Evolutionary conservation across 2,113 vertebrate species (phyloP), one percentile per base, ranked within the genome.

Genomic region (Phoxinus phoxinus): DNA sequence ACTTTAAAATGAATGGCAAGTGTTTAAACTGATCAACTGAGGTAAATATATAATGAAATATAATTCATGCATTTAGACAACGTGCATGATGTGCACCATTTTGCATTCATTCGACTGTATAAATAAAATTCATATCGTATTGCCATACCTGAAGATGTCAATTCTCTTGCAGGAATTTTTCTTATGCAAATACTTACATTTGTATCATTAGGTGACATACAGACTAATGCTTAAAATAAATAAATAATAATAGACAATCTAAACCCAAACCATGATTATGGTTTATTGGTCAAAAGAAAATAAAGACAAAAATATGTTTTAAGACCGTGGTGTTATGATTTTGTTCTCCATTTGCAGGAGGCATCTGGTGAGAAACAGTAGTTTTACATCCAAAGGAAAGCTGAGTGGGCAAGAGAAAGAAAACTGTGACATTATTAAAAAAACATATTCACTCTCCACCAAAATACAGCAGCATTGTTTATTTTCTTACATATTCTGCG

Each of bases 201-300:
- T 10, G 53, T 21, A 21, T 17, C 25, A 53, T 51, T 23, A 12
- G 17, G 75, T 78, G 4, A 51, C 27, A 56, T 56, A 8, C 7
- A 56, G 53, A 56, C 21, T 56, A 8, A 8, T 51, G 4, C 13
- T 51, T 17, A 25, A 21, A 25, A 48, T 0, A 37, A 37, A 19
- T 51, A 11, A 35, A n/a, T n/a, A 30, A 65, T 3, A 48, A 46
- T 4, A n/a, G 58, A 30, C 56, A 37, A 1, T n/a, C 44, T 23
- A 30, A 69, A 25, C 44, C n/a, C 44, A 53, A n/a, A 19, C 84
- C 27, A 83, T 51, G 79, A 90, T 84, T 83, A 85, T 84, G 87
- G 76, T 91, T 90, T 90, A 91, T 90, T 91, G 78, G 81, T 88
- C 87, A 87, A 85, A 87, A 88, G 63, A 86, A 87, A 85, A 81